Evolutionary conservation across 30 jellyfish, hydroid and myxozoan species (phyloP), one percentile per base, ranked within the genome.

Genomic region (Hydra vulgaris): DNA sequence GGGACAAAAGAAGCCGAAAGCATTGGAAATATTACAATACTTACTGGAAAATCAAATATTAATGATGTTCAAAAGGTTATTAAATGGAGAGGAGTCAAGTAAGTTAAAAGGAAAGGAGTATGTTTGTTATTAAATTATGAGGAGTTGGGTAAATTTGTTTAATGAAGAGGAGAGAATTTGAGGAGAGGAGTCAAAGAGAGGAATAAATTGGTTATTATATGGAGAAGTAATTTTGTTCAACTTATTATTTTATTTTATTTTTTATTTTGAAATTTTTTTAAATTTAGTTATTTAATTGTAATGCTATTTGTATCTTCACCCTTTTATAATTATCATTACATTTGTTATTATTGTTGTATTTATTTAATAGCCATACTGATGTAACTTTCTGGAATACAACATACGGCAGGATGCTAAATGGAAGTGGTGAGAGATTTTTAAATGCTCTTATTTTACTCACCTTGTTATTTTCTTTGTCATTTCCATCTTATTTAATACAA

Each of bases 381-480:
- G 75, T 3, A 23, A 66, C 85, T n/a, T 54, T 0, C 74, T 92
- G 98, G 98, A 79, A 72, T 23, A 69, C 98, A 55, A 66, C 86
- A 1, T 92, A 92, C 69, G 98, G 96, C 0, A 79, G 84, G 67
- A 92, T 92, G 98, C 80, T 92, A 8, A 92, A 92, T 77, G 98
- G 98, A 56, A 87, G 92, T 12, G 98, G 98, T 92, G 67, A 18
- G 84, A n/a, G 21, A 18, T 67, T 16, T 79, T 55, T 16, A 0
- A 18, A 15, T 27, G 21, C 56, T 54, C 17, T 17, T 55, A 27
- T 22, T n/a, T n/a, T n/a, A n/a, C n/a, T n/a, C n/a, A n/a, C n/a
- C n/a, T n/a, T n/a, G n/a, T n/a, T n/a, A n/a, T n/a, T n/a, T n/a
- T n/a, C n/a, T n/a, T n/a, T n/a, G n/a, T n/a, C n/a, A n/a, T n/a